Percentiles rank a stretch among this genome's conserved stretches.
Conservation (phyloP, 2,113 vertebrate genomes). For the Tylochromis polylepis region DNA sequence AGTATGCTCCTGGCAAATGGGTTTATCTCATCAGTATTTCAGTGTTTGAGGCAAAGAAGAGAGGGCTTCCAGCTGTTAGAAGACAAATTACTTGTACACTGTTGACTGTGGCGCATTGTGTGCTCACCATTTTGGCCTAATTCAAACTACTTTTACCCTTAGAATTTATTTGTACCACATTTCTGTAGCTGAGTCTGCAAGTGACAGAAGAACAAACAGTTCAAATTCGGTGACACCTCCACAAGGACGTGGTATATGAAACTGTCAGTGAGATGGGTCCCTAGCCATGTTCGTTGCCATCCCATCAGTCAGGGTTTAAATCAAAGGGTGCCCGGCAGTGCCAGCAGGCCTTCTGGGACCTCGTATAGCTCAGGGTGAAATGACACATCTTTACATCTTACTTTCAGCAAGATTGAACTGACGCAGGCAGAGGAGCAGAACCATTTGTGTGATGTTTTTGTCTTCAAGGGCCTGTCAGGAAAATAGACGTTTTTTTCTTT, state of each 20-base stretch:
- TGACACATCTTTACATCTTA: conserved; percentile 68
- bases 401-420: conserved; percentile 70
- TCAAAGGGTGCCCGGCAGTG: conserved; percentile 24
- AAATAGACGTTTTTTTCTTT: conserved; percentile 16
- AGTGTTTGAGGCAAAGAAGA: conserved; percentile 4
- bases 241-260: conserved; percentile 18
- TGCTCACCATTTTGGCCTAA: conserved; percentile 13
- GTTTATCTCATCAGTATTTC: conserved; percentile 55
- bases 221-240: conserved; percentile 52
- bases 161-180: conserved; percentile 55
- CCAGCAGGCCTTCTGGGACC: conserved; percentile 42
- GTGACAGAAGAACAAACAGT: conserved; percentile 62
- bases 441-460: conserved; percentile 16
- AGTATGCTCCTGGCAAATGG: not conserved
- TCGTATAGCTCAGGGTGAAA: conserved; percentile 54
- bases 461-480: conserved; percentile 18
- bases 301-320: conserved; percentile 70
- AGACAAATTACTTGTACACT: not conserved
- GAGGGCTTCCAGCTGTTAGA: conserved; percentile 15
- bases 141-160: conserved; percentile 48
- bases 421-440: conserved; percentile 24
- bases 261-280: conserved; percentile 62
- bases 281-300: conserved; percentile 43
- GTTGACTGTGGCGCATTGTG: not conserved
- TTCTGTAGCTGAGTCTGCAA: conserved; percentile 18